A percentile compares a stretch with the other conserved stretches of the same genome.
These are phyloP conservation scores for Corythoichthys intestinalis DNA, from an alignment of 2,113 vertebrate species.

Conservation along the genomic window DNA sequence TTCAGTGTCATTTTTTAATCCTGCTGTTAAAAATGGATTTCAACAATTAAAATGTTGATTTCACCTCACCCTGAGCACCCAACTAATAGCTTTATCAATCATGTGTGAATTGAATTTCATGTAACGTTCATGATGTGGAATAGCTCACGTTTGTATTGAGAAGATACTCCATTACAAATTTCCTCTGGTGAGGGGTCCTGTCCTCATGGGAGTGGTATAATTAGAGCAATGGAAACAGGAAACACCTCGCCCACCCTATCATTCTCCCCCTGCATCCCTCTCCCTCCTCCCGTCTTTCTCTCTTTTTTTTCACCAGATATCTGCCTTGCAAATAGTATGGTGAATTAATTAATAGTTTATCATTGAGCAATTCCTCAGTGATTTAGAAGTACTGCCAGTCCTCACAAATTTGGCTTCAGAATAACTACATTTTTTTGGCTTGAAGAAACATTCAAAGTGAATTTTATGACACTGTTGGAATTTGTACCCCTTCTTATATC, in stretches of 20 bases:
- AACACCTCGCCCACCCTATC: constrained; percentile 73
- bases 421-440: neutral
- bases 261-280: constrained; percentile 21
- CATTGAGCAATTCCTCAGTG: neutral
- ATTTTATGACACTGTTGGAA: neutral
- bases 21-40: neutral
- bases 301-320: neutral
- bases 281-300: constrained; percentile 11
- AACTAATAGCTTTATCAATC: neutral
- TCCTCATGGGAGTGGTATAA: constrained; percentile 68
- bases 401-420: neutral
- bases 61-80: neutral
- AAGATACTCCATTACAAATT: constrained; percentile 41
- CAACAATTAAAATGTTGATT: neutral
- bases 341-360: neutral
- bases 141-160: constrained; percentile 14
- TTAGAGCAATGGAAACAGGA: constrained; percentile 77
- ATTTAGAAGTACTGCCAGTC: neutral
- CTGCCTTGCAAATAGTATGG: neutral
- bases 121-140: neutral
- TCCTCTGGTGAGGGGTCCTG: constrained; percentile 41
- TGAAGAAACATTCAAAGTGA: neutral
- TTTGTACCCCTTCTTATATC: neutral
- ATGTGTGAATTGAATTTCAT: neutral
- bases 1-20: neutral